Base-by-base conservation (phyloP, 2,797 vertebrate genomes). In the Rhincodon typus region DNA sequence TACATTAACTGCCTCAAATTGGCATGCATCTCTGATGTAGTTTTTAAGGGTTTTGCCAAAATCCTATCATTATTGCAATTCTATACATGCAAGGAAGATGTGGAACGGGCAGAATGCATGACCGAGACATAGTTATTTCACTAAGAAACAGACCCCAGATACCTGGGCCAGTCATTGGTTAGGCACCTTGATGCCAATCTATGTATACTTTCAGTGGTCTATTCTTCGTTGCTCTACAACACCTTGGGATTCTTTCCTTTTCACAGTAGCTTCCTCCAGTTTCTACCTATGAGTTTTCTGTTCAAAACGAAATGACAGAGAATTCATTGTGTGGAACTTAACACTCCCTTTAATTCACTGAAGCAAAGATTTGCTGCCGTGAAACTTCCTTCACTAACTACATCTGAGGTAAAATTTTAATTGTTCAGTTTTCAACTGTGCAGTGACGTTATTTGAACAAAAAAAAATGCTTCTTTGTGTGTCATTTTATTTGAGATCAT, bases 331-430 rank as follows among this genome's bases (percentile, higher is more conserved):
- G 25, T 77, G 70, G 94, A 95, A 95, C 70, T n/a, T 77, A 77
- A 77, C 70, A 27, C 46, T 74, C 25, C 70, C 70, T 95, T 70
- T 95, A 70, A 46, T 77, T 27, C 57, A 95, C 53, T 95, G 30
- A 72, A 74, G 30, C 94, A 77, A 95, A 57, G 70, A 77, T 95
- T 95, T 95, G 46, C 94, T n/a, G 15, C 70, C 77, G 69, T 95
- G 94, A 34, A 95, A 95, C 70, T 95, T 95, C 70, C 70, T 95
- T 95, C 46, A n/a, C 13, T 42, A 94, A 94, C 66, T 38, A 94
- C 62, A 25, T 77, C 34, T 91, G 82, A 38, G 23, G 27, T 90
- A 70, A 69, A n/a, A 70, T 94, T 94, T 87, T 87, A 86, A 94
- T 70, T n/a, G 90, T 77, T 95, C 94, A 53, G 25, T 53, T 53